phyloP scores from a whole-genome alignment of 2,888 invertebrate species.

The Sepioteuthis lessoniana region DNA sequence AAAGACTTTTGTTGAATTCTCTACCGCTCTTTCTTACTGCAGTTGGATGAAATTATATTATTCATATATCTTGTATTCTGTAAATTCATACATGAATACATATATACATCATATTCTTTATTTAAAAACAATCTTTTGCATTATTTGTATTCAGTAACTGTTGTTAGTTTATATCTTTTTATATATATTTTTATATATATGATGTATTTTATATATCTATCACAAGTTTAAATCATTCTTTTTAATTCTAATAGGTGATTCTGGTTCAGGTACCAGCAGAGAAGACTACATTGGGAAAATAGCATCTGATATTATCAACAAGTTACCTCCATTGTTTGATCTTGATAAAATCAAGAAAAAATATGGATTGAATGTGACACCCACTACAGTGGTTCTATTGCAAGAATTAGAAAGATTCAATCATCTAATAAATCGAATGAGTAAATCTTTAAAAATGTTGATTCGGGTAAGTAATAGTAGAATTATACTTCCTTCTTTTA shows the following conservation, averaged over 20 bases:
- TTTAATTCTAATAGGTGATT: conserved; percentile 78
- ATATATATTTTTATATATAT: background rate
- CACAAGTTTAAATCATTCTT: background rate
- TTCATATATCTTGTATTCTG: too few species aligned
- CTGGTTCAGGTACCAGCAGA: conserved; percentile 84
- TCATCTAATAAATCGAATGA: conserved; percentile 83
- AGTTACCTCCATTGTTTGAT: conserved; percentile 86
- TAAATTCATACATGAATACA: background rate
- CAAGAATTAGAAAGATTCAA: conserved; percentile 93
- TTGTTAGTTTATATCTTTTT: background rate
- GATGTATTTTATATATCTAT: conserved; percentile 25
- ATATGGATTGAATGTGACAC: conserved; percentile 86
- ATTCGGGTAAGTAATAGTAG: conserved; percentile 71
- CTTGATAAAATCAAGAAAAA: conserved; percentile 86
- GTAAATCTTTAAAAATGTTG: conserved; percentile 82
- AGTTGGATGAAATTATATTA: too few species aligned
- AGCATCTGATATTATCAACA: conserved; percentile 85
- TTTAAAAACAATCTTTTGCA: background rate
- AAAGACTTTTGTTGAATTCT: too few species aligned
- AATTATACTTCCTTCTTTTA: background rate
- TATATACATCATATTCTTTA: background rate
- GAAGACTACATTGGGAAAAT: conserved; percentile 89
- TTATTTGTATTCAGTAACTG: background rate
- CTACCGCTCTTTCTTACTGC: too few species aligned
- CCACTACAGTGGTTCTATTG: conserved; percentile 88